Percentiles rank a stretch among this genome's conserved stretches.
Conservation (phyloP, 1,140 invertebrate genomes). For the Temnothorax curvispinosus region DNA sequence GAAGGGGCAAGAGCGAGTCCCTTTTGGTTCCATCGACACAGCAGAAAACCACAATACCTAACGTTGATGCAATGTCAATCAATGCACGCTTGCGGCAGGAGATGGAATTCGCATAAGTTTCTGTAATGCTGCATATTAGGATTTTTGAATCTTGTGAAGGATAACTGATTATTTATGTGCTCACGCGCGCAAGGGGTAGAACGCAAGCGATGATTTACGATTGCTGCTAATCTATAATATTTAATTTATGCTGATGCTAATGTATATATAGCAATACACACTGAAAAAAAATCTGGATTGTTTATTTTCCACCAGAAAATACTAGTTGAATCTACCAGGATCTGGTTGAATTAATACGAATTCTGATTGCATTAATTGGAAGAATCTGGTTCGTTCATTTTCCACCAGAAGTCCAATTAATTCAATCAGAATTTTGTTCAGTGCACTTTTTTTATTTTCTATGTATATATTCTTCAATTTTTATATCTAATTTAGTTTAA, state of each 20-base stretch:
- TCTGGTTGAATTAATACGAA: too few relatives aligned
- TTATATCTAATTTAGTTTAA: background rate
- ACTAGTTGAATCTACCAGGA: too few relatives aligned
- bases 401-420: too few relatives aligned
- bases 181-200: background rate
- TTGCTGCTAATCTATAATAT: background rate
- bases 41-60: slow-evolving; percentile 32
- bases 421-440: too few relatives aligned
- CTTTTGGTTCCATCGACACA: slow-evolving; percentile 2
- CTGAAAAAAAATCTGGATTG: too few relatives aligned
- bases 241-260: background rate
- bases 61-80: background rate
- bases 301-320: too few relatives aligned
- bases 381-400: too few relatives aligned
- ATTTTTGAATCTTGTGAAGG: too few relatives aligned
- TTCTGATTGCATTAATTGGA: too few relatives aligned
- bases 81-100: too few relatives aligned
- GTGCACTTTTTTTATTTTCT: background rate
- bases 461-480: background rate
- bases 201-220: background rate
- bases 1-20: background rate
- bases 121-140: background rate
- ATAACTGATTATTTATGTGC: background rate
- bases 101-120: background rate
- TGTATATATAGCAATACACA: background rate